Evolutionary conservation across 1,140 invertebrate genomes (phyloP).

Genomic region (Leptonema lineaticorne): DNA sequence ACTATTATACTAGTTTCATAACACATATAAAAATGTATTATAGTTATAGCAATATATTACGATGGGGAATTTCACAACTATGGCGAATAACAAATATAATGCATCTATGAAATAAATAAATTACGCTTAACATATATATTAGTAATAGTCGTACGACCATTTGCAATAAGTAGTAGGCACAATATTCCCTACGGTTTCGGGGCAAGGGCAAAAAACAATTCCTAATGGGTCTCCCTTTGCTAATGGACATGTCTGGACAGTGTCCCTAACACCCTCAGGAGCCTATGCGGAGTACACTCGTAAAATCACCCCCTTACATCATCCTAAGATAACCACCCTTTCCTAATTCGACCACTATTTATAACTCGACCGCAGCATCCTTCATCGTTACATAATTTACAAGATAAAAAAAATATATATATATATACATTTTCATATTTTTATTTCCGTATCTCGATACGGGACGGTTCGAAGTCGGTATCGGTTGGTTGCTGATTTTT

Average conservation of each 20-base stretch:
- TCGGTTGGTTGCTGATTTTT: too few species aligned
- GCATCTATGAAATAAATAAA: too few species aligned
- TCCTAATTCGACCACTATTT: conserved; percentile 17
- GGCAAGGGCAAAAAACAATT: conserved; percentile 36
- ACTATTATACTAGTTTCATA: too few species aligned
- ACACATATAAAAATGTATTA: too few species aligned
- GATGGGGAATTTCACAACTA: too few species aligned
- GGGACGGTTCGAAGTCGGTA: too few species aligned
- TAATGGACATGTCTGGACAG: conserved; percentile 42
- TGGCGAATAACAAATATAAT: too few species aligned
- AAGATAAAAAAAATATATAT: too few species aligned
- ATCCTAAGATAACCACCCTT: conserved; percentile 18
- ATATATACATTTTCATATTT: too few species aligned
- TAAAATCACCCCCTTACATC: conserved; percentile 21
- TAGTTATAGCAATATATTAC: too few species aligned
- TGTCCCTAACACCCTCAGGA: conserved; percentile 27
- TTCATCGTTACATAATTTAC: too few species aligned
- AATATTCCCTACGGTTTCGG: conserved; percentile 29
- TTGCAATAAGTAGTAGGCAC: conserved; percentile 19
- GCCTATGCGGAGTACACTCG: conserved; percentile 12
- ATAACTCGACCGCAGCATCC: neutral
- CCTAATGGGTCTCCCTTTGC: conserved; percentile 31
- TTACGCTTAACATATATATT: conserved; percentile 5
- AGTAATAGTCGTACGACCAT: neutral
- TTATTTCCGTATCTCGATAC: neutral